phyloP scores from a whole-genome alignment of 2,797 vertebrate genomes.

The Vireo griseus region DNA sequence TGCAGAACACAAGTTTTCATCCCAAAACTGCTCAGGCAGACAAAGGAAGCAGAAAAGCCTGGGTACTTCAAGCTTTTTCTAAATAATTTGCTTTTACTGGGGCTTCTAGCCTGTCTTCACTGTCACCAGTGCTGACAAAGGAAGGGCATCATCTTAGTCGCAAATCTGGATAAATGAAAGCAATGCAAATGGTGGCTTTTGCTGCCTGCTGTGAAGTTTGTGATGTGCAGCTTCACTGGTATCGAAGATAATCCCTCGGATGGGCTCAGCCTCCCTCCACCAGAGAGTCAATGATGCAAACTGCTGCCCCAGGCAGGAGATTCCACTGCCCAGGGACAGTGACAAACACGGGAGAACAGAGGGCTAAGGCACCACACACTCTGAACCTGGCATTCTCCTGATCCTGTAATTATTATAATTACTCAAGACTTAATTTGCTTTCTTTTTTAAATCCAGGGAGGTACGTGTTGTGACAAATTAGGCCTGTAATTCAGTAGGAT shows the following conservation, averaged over 20 bases:
- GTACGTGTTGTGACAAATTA: slow-evolving; percentile 1
- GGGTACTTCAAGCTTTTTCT: neutral
- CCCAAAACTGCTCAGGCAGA: neutral
- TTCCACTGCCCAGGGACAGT: neutral
- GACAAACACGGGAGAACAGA: neutral
- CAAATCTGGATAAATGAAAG: neutral
- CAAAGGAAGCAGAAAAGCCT: neutral
- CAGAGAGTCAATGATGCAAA: neutral
- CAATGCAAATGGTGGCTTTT: neutral
- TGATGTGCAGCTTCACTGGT: neutral
- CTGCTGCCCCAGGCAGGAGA: neutral
- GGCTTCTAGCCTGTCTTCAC: neutral
- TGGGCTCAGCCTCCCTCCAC: neutral
- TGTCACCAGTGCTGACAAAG: neutral
- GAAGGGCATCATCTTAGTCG: neutral
- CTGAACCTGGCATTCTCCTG: neutral
- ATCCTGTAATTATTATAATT: slow-evolving; percentile 20
- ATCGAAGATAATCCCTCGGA: fast-evolving
- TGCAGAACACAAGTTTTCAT: neutral
- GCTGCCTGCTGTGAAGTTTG: neutral
- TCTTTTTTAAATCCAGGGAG: slow-evolving; percentile 16
- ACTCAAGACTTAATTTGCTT: neutral
- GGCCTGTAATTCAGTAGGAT: neutral
- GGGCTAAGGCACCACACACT: neutral
- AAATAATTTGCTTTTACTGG: neutral